phyloP scores from a whole-genome alignment of 2,888 invertebrate genomes.

The Heteromurus nitidus region DNA sequence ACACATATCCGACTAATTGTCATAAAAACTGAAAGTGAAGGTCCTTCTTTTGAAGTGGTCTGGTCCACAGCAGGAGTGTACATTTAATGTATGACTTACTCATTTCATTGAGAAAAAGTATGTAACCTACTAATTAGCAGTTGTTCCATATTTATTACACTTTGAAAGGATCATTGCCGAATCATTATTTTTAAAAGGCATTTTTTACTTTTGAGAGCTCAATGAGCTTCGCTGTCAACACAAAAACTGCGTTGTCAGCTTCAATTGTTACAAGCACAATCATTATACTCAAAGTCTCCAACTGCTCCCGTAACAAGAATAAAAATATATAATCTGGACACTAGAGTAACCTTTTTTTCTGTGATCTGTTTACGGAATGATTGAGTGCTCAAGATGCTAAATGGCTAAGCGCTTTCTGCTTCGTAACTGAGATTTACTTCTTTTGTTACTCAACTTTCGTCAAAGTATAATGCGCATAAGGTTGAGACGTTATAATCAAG shows the following conservation, averaged over 20 bases:
- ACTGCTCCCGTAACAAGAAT: too few species aligned
- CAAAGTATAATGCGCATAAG: too few species aligned
- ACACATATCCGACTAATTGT: conserved; percentile 13
- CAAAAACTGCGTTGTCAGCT: conserved; percentile 10
- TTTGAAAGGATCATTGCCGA: too few species aligned
- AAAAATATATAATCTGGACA: too few species aligned
- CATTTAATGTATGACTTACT: neutral
- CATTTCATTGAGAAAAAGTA: neutral
- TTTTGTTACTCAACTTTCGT: too few species aligned
- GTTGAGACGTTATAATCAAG: conserved; percentile 15
- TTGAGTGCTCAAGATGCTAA: too few species aligned
- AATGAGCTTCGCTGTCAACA: conserved; percentile 10
- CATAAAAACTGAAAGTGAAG: conserved; percentile 2
- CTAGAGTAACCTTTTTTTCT: too few species aligned
- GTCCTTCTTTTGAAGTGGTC: neutral
- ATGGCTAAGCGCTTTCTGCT: neutral
- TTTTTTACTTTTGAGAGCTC: too few species aligned
- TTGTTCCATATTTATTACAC: neutral
- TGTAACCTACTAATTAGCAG: neutral
- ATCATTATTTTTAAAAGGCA: too few species aligned
- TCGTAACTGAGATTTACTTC: conserved; percentile 3
- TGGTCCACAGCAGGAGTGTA: neutral
- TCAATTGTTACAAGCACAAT: neutral
- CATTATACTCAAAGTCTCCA: too few species aligned
- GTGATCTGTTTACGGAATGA: too few species aligned